Evolutionary conservation across 92 coral and sea anemone genomes (phyloP).

Genomic region (Pocillopora grandis): DNA sequence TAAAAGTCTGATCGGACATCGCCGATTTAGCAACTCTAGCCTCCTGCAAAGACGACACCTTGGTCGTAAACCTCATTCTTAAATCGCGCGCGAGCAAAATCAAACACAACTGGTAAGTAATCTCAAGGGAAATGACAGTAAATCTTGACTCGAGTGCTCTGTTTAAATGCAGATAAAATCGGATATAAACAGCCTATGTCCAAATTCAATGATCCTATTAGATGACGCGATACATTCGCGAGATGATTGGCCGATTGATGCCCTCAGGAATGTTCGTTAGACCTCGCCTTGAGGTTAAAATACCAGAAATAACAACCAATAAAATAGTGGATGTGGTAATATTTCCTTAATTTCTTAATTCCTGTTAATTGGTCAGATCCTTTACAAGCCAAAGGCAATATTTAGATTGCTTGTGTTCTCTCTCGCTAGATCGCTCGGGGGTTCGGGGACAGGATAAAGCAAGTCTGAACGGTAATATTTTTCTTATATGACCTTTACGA

Average conservation of each 20-base stretch:
- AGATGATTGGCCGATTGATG: conserved; percentile 2
- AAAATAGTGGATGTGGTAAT: background rate
- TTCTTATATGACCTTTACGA: no score
- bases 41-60: conserved; percentile 29
- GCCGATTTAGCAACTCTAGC: conserved; percentile 13
- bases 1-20: conserved; percentile 23
- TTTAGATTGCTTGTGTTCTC: background rate
- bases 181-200: conserved; percentile 13
- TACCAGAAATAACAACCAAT: conserved; percentile 12
- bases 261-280: background rate
- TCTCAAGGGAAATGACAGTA: conserved; percentile 33
- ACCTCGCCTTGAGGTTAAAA: conserved; percentile 12
- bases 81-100: conserved; percentile 17
- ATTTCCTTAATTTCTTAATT: conserved; percentile 9
- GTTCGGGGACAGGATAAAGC: no score
- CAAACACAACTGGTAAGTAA: background rate
- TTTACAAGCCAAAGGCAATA: background rate
- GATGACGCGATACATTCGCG: conserved; percentile 4
- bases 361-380: background rate
- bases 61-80: conserved; percentile 36
- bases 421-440: no score
- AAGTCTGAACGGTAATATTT: no score
- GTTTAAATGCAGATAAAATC: conserved; percentile 33
- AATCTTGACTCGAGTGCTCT: background rate
- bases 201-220: conserved; percentile 41